phyloP scores from a whole-genome alignment of 2,797 vertebrate genomes.

The Enoplosus armatus region DNA sequence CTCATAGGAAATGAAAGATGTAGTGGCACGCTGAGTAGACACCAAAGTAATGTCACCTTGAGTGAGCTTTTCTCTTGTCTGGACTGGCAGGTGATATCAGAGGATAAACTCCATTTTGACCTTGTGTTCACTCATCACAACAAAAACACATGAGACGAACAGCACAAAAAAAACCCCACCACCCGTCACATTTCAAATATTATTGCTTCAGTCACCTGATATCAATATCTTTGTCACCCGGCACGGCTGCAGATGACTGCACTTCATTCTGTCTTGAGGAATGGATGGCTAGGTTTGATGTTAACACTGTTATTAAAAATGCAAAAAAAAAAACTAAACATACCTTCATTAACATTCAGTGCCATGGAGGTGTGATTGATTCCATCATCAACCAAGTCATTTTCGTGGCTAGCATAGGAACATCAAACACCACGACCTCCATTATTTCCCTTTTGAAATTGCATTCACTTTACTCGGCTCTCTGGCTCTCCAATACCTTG shows the following conservation, averaged over 20 bases:
- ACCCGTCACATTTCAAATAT: slow-evolving; percentile 74
- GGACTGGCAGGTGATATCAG: slow-evolving; percentile 84
- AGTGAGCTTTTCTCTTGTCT: slow-evolving; percentile 79
- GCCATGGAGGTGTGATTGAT: slow-evolving; percentile 75
- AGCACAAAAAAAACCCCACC: slow-evolving; percentile 15
- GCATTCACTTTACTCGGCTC: slow-evolving; percentile 81
- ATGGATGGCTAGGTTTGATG: slow-evolving; percentile 63
- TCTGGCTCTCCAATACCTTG: slow-evolving; percentile 78
- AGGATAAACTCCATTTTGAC: slow-evolving; percentile 84
- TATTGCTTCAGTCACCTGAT: slow-evolving; percentile 75
- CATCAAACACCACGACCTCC: slow-evolving; percentile 83
- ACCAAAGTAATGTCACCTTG: slow-evolving; percentile 83
- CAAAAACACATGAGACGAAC: slow-evolving; percentile 70
- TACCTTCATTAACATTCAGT: slow-evolving; percentile 76
- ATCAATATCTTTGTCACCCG: no score
- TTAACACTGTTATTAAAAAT: slow-evolving; percentile 73
- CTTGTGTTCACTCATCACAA: slow-evolving; percentile 82
- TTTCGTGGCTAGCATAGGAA: slow-evolving; percentile 75
- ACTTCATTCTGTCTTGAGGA: slow-evolving; percentile 56
- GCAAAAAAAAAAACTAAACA: slow-evolving; percentile 65
- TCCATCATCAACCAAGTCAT: slow-evolving; percentile 78
- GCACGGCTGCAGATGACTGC: slow-evolving; percentile 58
- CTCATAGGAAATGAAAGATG: slow-evolving; percentile 79
- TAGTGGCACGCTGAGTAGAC: slow-evolving; percentile 74
- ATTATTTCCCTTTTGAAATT: slow-evolving; percentile 85